Evolutionary conservation across 64 coral and sea anemone genomes (phyloP).

Genomic region (Exaiptasia diaphana): DNA sequence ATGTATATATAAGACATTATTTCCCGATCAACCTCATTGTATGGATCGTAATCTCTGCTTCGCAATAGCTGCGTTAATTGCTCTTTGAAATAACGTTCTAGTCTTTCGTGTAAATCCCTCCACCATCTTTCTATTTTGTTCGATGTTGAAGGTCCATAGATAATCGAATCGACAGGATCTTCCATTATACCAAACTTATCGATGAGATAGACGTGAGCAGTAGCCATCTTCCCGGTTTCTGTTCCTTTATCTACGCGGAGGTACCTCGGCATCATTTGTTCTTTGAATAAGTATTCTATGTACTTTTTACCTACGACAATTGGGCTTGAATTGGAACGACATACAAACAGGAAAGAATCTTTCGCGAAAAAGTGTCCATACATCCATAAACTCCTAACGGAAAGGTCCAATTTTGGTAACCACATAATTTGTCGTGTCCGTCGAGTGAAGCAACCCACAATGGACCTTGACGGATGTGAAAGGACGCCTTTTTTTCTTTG

Average conservation of each 20-base stretch:
- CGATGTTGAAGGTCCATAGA: too few relatives aligned
- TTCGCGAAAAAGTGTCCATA: not conserved
- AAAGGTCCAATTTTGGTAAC: not conserved
- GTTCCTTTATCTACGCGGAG: constrained; percentile 34
- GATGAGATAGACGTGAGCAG: constrained; percentile 19
- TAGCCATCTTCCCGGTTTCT: constrained; percentile 50
- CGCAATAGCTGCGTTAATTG: too few relatives aligned
- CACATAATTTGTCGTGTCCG: constrained; percentile 1
- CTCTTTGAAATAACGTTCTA: constrained; percentile 11
- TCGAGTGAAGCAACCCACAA: not conserved
- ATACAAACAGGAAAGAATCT: not conserved
- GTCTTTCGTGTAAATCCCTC: constrained; percentile 38
- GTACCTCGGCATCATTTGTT: not conserved
- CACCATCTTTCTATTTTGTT: constrained; percentile 53
- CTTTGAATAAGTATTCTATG: not conserved
- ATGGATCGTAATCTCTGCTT: too few relatives aligned
- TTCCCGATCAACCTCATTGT: too few relatives aligned
- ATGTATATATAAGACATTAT: too few relatives aligned
- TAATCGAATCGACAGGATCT: too few relatives aligned
- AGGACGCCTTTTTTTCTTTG: not conserved
- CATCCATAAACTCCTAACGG: not conserved
- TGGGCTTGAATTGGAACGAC: not conserved
- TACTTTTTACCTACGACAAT: not conserved
- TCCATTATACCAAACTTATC: constrained; percentile 34
- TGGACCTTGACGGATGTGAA: not conserved